A percentile compares a stretch with the other conserved stretches of the same genome.
phyloP scores from a whole-genome alignment of 1,140 invertebrate species.

The Holotrichia oblita region DNA sequence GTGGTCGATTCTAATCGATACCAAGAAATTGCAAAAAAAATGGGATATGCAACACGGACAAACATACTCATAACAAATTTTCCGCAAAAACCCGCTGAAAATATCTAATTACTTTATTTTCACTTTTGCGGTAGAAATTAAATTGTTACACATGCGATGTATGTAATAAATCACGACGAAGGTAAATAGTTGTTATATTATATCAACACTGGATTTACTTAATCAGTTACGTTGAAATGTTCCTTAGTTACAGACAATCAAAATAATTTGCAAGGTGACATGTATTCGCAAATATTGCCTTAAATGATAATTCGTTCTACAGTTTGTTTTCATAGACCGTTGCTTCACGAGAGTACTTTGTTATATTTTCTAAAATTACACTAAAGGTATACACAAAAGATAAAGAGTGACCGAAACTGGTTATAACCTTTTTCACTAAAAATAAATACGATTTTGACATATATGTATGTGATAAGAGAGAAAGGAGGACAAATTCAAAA shows the following conservation, averaged over 20 bases:
- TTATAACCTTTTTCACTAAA: neutral
- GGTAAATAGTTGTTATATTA: neutral
- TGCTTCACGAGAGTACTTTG: neutral
- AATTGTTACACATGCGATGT: neutral
- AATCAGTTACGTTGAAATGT: constrained; percentile 3
- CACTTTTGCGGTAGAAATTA: constrained; percentile 13
- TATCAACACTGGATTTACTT: constrained; percentile 22
- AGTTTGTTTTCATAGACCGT: neutral
- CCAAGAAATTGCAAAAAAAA: neutral
- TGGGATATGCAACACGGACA: neutral
- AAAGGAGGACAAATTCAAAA: too few relatives aligned
- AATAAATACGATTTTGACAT: neutral
- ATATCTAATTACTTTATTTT: neutral
- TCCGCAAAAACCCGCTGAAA: neutral
- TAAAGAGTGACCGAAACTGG: neutral
- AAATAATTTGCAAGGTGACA: constrained; percentile 35
- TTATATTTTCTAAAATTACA: constrained; percentile 24
- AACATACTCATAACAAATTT: neutral
- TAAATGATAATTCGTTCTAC: constrained; percentile 19
- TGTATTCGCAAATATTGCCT: constrained; percentile 29
- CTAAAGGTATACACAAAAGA: neutral
- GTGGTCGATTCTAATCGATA: neutral
- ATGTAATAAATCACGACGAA: neutral
- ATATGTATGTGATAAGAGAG: too few relatives aligned
- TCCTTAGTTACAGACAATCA: constrained; percentile 20